phyloP scores from a whole-genome alignment of 2,113 vertebrate genomes.

The Anhinga rufa region DNA sequence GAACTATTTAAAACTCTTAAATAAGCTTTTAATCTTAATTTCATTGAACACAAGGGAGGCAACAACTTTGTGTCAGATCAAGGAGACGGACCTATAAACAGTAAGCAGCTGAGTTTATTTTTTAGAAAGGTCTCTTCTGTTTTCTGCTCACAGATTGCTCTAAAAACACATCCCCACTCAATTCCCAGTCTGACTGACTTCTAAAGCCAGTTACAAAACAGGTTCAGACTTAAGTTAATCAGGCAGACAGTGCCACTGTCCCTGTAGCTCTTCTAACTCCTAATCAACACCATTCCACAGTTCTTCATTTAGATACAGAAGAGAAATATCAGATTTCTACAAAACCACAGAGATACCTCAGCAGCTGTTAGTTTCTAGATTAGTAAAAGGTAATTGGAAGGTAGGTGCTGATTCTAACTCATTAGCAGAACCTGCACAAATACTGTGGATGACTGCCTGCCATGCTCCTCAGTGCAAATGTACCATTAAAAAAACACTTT shows the following conservation, averaged over 20 bases:
- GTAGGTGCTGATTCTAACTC: neutral
- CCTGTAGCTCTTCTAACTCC: neutral
- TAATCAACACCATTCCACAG: neutral
- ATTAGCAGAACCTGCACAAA: neutral
- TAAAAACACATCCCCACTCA: neutral
- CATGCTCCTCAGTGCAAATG: neutral
- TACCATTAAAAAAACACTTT: neutral
- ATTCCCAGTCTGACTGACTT: neutral
- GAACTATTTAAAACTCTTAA: neutral
- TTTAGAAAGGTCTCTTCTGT: neutral
- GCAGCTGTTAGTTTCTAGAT: constrained; percentile 29
- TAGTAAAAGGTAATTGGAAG: constrained; percentile 3
- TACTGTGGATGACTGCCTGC: neutral
- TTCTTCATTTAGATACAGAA: neutral
- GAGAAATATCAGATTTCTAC: neutral
- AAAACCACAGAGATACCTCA: neutral
- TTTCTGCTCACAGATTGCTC: neutral
- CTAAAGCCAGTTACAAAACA: neutral
- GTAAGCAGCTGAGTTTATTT: neutral
- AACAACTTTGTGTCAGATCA: neutral
- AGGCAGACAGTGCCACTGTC: neutral
- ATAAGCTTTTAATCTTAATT: neutral
- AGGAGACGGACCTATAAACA: neutral
- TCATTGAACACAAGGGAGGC: neutral
- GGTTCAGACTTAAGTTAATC: neutral